phyloP scores from a whole-genome alignment of 2,888 invertebrate genomes.

The Caenorhabditis sp. region DNA sequence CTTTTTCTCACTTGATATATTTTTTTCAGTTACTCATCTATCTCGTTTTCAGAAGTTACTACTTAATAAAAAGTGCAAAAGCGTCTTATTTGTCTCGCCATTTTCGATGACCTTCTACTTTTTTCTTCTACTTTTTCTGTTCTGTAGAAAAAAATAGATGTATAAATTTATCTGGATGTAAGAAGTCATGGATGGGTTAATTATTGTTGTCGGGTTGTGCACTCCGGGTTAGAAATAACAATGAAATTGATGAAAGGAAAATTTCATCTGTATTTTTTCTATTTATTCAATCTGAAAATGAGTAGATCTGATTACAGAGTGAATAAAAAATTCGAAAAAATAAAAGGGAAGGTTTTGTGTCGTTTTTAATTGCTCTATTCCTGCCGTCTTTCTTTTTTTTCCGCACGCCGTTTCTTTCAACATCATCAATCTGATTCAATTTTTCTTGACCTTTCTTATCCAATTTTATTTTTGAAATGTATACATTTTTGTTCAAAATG shows the following conservation, averaged over 20 bases:
- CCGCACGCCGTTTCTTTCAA: not conserved
- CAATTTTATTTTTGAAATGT: too few relatives aligned
- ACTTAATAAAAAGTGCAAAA: too few relatives aligned
- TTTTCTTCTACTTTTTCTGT: too few relatives aligned
- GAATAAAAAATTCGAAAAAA: too few relatives aligned
- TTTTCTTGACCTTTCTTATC: not conserved
- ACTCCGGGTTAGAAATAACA: not conserved
- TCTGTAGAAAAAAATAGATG: not conserved
- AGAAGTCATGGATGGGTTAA: not conserved
- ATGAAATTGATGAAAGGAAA: too few relatives aligned
- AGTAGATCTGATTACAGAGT: not conserved
- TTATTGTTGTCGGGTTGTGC: not conserved
- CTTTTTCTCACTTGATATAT: too few relatives aligned
- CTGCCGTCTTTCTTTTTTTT: not conserved
- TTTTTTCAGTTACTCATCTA: too few relatives aligned
- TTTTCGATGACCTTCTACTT: too few relatives aligned
- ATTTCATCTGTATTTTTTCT: not conserved
- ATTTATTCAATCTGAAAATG: not conserved
- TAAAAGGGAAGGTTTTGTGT: not conserved
- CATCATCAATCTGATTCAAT: not conserved
- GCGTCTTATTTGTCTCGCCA: too few relatives aligned
- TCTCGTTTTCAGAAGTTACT: too few relatives aligned
- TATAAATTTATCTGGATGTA: not conserved
- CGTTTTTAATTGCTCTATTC: not conserved
- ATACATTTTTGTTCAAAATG: too few relatives aligned